These are phyloP conservation scores for Ips nitidus DNA, from an alignment of 1,140 invertebrate species.

Conservation along the genomic window DNA sequence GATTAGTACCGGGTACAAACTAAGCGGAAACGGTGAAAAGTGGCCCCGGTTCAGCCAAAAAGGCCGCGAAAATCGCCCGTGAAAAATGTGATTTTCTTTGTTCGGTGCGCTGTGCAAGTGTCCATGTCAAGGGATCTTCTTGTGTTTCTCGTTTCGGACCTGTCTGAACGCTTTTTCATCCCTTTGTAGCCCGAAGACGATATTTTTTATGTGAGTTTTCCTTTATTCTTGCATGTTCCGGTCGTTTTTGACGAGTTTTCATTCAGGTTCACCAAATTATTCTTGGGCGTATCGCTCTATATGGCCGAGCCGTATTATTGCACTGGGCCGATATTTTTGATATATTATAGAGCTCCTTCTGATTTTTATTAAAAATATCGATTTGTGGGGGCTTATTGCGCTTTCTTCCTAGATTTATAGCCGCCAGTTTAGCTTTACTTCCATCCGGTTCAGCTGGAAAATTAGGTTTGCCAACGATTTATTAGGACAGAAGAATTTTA, in stretches of 20 bases:
- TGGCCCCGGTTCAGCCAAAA: slow-evolving; percentile 18
- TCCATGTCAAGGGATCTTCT: slow-evolving; percentile 26
- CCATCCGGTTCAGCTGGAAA: slow-evolving; percentile 12
- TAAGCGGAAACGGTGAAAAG: slow-evolving; percentile 11
- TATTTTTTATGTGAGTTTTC: slow-evolving; percentile 7
- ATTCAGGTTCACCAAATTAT: slow-evolving; percentile 17
- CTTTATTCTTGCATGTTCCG: neutral
- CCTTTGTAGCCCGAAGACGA: neutral
- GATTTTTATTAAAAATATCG: slow-evolving; percentile 40
- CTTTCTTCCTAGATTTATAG: slow-evolving; percentile 29
- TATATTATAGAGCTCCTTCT: slow-evolving; percentile 34
- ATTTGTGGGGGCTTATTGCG: slow-evolving; percentile 32
- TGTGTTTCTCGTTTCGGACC: slow-evolving; percentile 19
- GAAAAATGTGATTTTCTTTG: slow-evolving; percentile 38
- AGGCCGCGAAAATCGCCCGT: slow-evolving; percentile 30
- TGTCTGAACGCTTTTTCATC: slow-evolving; percentile 6
- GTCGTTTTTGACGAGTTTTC: slow-evolving; percentile 7
- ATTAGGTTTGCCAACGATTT: slow-evolving; percentile 21
- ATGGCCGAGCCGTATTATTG: slow-evolving; percentile 5
- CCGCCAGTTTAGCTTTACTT: slow-evolving; percentile 20
- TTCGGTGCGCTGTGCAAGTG: slow-evolving; percentile 30
- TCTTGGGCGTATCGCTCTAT: slow-evolving; percentile 28
- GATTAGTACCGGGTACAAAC: slow-evolving; percentile 21
- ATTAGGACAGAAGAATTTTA: slow-evolving; percentile 26
- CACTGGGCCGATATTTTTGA: slow-evolving; percentile 31